A percentile compares a stretch with the other conserved stretches of the same genome.
phyloP scores from a whole-genome alignment of 2,113 vertebrate species.

The Copsychus sechellarum region DNA sequence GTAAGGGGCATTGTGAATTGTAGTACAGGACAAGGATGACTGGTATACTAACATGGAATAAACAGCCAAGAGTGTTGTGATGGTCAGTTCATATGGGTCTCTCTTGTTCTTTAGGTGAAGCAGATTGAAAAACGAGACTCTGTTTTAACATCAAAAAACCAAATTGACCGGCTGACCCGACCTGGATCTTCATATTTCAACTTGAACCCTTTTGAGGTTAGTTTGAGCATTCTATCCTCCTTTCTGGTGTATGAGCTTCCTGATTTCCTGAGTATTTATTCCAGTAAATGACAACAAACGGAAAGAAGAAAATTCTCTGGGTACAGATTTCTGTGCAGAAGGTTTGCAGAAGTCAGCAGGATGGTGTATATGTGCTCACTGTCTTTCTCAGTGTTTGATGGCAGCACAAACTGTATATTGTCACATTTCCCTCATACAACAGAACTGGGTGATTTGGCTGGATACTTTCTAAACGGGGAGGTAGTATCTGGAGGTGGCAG shows the following conservation, averaged over 20 bases:
- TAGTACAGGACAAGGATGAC: fast-evolving
- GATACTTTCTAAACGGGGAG: neutral
- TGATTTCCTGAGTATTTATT: neutral
- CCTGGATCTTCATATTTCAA: conserved; percentile 97
- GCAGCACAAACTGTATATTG: fast-evolving
- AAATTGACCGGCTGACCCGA: conserved; percentile 93
- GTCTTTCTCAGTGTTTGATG: neutral
- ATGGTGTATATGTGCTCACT: fast-evolving
- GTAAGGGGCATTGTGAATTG: neutral
- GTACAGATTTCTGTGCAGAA: neutral
- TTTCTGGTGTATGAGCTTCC: neutral
- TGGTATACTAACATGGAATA: neutral
- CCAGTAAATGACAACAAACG: neutral
- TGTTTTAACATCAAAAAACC: conserved; percentile 95
- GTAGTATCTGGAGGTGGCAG: neutral
- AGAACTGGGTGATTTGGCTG: neutral
- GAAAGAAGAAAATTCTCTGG: too few relatives aligned
- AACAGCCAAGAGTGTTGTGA: neutral
- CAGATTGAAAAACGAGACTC: conserved; percentile 98
- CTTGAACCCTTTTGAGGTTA: conserved; percentile 96
- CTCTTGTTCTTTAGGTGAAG: conserved; percentile 84
- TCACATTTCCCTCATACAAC: neutral
- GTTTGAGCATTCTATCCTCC: neutral
- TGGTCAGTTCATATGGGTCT: neutral
- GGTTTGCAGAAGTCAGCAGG: neutral